Evolutionary conservation across 2,113 vertebrate species (phyloP).

Genomic region (Epinephelus moara): DNA sequence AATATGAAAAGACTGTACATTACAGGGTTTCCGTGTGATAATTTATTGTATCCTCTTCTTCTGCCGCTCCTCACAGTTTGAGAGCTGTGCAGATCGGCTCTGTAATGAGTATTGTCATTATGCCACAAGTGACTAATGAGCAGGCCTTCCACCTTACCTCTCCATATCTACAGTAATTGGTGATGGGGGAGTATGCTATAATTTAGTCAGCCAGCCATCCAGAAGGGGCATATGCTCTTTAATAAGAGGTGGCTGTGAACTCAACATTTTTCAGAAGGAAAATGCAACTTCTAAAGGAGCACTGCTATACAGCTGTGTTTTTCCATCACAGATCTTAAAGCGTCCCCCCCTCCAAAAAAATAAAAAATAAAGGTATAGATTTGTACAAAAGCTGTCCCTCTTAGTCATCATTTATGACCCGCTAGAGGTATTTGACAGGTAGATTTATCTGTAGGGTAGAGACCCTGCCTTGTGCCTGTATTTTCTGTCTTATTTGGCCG

Average conservation of each 20-base stretch:
- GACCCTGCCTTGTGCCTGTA: too few relatives aligned
- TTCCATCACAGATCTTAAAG: not conserved
- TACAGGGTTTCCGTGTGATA: not conserved
- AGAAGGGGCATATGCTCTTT: not conserved
- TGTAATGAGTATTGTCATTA: constrained; percentile 10
- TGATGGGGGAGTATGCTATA: not conserved
- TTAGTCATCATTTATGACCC: too few relatives aligned
- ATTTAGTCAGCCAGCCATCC: constrained; percentile 13
- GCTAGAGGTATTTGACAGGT: too few relatives aligned
- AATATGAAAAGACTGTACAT: not conserved
- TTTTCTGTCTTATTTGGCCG: too few relatives aligned
- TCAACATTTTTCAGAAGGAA: not conserved
- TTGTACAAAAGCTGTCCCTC: too few relatives aligned
- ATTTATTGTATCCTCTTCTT: not conserved
- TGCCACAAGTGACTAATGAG: constrained; percentile 17
- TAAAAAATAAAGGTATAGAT: too few relatives aligned
- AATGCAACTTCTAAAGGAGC: not conserved
- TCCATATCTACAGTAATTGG: not conserved
- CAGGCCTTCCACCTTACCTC: constrained; percentile 3
- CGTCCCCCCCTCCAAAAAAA: too few relatives aligned
- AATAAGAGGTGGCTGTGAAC: constrained; percentile 1
- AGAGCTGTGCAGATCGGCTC: not conserved
- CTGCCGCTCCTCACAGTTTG: not conserved
- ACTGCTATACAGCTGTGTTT: not conserved
- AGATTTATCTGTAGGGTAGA: too few relatives aligned